phyloP scores from a whole-genome alignment of 2,888 invertebrate genomes.

The Drosophila greeni region DNA sequence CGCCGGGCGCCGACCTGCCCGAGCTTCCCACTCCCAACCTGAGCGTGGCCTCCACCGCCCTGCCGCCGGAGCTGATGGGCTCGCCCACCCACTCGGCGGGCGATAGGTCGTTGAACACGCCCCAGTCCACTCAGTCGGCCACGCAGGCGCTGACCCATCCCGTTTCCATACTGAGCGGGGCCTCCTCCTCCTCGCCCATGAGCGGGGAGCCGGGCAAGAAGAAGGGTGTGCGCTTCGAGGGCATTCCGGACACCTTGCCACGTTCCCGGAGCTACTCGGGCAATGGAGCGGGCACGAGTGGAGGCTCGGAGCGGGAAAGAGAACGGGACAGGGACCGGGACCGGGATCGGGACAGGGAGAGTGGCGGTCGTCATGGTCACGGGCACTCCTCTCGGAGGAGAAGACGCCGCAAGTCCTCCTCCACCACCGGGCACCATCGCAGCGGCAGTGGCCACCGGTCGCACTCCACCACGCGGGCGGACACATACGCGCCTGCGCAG shows the following conservation, averaged over 20 bases:
- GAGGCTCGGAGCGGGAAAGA: constrained; percentile 32
- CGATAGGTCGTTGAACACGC: constrained; percentile 73
- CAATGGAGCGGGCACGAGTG: constrained; percentile 76
- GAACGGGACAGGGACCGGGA: constrained; percentile 39
- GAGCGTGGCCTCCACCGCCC: constrained; percentile 80
- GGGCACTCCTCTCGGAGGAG: constrained; percentile 76
- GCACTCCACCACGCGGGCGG: constrained; percentile 75
- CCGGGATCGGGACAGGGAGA: constrained; percentile 56
- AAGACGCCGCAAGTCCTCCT: constrained; percentile 70
- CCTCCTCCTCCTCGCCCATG: constrained; percentile 75
- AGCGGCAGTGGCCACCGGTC: constrained; percentile 72
- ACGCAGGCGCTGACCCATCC: constrained; percentile 68
- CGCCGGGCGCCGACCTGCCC: constrained; percentile 66
- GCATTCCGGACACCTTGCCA: constrained; percentile 79
- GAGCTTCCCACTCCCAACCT: constrained; percentile 80
- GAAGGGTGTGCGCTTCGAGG: constrained; percentile 79
- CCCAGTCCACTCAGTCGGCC: constrained; percentile 73
- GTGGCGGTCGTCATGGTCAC: constrained; percentile 69
- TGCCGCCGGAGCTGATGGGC: constrained; percentile 76
- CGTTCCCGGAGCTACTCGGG: constrained; percentile 81
- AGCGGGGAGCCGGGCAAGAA: constrained; percentile 75
- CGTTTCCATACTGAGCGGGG: constrained; percentile 74
- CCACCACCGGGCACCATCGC: constrained; percentile 60
- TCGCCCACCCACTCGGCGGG: constrained; percentile 76
- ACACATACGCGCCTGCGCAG: constrained; percentile 75